Percentiles rank a stretch among this genome's conserved stretches.
Evolutionary conservation across 2,888 invertebrate genomes (phyloP).

Genomic region (Plagiodera versicolora): DNA sequence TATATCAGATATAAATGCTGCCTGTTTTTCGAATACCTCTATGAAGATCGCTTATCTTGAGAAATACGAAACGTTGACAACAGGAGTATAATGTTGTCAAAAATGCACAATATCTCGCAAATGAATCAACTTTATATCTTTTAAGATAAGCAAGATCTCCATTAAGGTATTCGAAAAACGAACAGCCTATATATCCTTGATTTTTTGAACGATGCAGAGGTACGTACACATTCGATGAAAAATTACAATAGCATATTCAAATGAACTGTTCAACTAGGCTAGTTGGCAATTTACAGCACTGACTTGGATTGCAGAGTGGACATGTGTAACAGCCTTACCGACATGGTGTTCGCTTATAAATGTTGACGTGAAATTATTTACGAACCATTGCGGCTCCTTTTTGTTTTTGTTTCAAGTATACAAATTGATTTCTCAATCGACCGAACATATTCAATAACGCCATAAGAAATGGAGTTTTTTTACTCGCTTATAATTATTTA

Average conservation of each 20-base stretch:
- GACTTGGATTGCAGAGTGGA: constrained; percentile 40
- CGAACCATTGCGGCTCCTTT: constrained; percentile 42
- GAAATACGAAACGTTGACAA: no score
- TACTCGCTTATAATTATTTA: constrained; percentile 10
- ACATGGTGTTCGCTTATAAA: constrained; percentile 50
- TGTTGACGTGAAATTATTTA: constrained; percentile 49
- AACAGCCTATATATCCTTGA: no score
- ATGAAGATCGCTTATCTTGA: no score
- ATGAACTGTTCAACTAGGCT: constrained; percentile 20
- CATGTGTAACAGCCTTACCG: constrained; percentile 47
- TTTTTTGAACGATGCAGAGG: no score
- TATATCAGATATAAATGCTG: no score
- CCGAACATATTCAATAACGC: constrained; percentile 27
- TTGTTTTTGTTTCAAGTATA: constrained; percentile 40
- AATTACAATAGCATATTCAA: neutral
- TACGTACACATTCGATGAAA: neutral
- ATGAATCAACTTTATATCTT: no score
- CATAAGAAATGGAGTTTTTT: constrained; percentile 32
- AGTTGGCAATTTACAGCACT: constrained; percentile 41
- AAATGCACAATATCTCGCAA: no score
- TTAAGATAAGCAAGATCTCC: no score
- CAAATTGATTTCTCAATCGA: constrained; percentile 45
- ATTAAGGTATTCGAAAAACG: no score
- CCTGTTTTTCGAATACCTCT: no score
- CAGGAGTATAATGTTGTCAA: no score